phyloP scores from a whole-genome alignment of 2,888 invertebrate species.

The Patella caerulea region DNA sequence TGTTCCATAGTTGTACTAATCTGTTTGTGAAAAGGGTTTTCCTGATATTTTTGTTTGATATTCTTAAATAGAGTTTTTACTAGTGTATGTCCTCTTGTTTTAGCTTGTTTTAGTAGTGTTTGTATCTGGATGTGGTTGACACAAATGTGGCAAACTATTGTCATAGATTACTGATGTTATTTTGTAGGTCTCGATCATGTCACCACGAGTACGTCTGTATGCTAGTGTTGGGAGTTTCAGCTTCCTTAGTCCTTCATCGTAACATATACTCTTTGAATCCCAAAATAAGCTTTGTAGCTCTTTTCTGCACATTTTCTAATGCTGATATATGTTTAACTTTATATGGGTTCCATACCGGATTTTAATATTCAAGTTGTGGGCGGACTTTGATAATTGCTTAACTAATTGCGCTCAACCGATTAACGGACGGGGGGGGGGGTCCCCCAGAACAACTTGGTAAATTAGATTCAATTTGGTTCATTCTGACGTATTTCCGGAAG shows the following conservation, averaged over 20 bases:
- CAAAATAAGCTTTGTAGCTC: not conserved
- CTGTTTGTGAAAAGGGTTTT: not conserved
- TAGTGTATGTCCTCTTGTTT: not conserved
- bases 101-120: not conserved
- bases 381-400: not conserved
- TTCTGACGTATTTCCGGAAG: too few species aligned
- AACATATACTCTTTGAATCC: constrained; percentile 13
- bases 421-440: too few species aligned
- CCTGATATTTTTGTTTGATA: not conserved
- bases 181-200: constrained; percentile 28
- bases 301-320: constrained; percentile 23
- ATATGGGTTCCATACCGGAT: constrained; percentile 20
- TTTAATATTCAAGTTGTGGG: constrained; percentile 29
- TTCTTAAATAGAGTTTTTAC: not conserved
- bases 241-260: constrained; percentile 18
- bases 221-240: constrained; percentile 14
- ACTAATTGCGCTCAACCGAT: too few species aligned
- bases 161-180: not conserved
- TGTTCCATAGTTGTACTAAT: not conserved
- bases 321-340: constrained; percentile 19
- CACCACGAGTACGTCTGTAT: constrained; percentile 15
- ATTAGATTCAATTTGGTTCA: too few species aligned
- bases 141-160: not conserved
- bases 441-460: too few species aligned
- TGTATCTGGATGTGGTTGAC: not conserved